Evolutionary conservation across 2,113 vertebrate genomes (phyloP), one percentile per base, ranked within the genome.

Genomic region (Rhynchomys soricoides): DNA sequence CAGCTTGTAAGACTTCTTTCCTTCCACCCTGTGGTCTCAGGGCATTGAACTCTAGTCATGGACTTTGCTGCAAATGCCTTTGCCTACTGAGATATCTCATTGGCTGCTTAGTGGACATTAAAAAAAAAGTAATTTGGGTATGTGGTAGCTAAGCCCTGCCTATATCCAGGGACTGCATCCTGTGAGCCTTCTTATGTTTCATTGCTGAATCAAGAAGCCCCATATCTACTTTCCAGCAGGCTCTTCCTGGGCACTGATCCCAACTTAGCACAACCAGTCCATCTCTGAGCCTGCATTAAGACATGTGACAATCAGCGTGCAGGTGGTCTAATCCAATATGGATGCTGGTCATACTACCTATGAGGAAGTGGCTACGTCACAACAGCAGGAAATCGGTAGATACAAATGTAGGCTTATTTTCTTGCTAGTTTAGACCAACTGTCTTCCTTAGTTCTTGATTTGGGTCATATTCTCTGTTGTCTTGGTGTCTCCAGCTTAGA

Each of bases 101-200:
- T 48, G 45, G 48, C 29, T 17, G 45, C 48, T 34, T 81, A 34
- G 66, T 78, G 75, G 26, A 15, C 24, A 48, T 77, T 50, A 7
- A 40, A 26, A 24, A 29, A 45, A 31, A 48, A 77, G 12, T 48
- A 64, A 31, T 82, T 91, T 75, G 85, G 75, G 22, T 74, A 57
- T 75, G n/a, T 5, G 29, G 68, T n/a, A 5, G 45, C 75, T 43
- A 74, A 55, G 16, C 66, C 7, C 29, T 82, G 66, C 13, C 31
- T 48, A 1, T 19, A 15, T 48, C 57, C 8, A 19, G 68, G 45
- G 50, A 7, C 31, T 6, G 19, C 15, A 7, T 7, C 0, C 3
- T 37, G 43, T 13, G 31, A 3, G 48, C 34, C 21, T 90, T 43
- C 9, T 94, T 55, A 13, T 2, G 37, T 5, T 82, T 34, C 16